Evolutionary conservation across 2,113 vertebrate species (phyloP).

Genomic region (Dolichallabes microphthalmus): DNA sequence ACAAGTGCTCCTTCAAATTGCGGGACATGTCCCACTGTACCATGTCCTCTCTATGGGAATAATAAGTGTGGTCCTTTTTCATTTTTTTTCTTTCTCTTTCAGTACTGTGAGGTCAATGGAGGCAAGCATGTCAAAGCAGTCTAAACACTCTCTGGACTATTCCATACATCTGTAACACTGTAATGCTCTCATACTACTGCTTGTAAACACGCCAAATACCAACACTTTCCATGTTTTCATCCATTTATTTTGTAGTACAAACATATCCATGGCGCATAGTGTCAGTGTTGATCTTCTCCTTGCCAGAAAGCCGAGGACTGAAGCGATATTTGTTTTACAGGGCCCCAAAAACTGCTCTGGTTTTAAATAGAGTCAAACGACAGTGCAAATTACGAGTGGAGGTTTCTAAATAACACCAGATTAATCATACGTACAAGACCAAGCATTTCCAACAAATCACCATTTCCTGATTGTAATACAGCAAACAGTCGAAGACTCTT

Average conservation of each 20-base stretch:
- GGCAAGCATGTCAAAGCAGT: slow-evolving; percentile 53
- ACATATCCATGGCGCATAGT: slow-evolving; percentile 48
- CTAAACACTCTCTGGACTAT: slow-evolving; percentile 55
- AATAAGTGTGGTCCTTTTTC: slow-evolving; percentile 13
- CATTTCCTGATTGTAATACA: slow-evolving; percentile 24
- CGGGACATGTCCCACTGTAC: background rate
- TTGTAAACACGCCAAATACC: slow-evolving; percentile 49
- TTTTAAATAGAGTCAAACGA: slow-evolving; percentile 47
- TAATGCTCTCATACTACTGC: slow-evolving; percentile 55
- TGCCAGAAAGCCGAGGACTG: slow-evolving; percentile 51
- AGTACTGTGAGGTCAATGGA: slow-evolving; percentile 24
- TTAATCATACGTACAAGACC: slow-evolving; percentile 21
- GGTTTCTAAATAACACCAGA: slow-evolving; percentile 42
- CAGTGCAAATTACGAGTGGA: slow-evolving; percentile 35
- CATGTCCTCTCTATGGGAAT: slow-evolving; percentile 1
- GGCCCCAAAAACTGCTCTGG: slow-evolving; percentile 20
- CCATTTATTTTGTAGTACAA: slow-evolving; percentile 56
- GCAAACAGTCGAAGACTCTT: background rate
- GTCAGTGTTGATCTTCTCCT: slow-evolving; percentile 58
- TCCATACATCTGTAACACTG: slow-evolving; percentile 55
- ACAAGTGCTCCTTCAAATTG: background rate
- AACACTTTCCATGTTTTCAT: slow-evolving; percentile 48
- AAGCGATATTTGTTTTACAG: slow-evolving; percentile 44
- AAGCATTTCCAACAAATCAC: slow-evolving; percentile 28
- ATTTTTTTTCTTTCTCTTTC: background rate